Conservation (phyloP, 37 sponge, comb jelly and placozoan genomes). For the Dysidea cf. avara region DNA sequence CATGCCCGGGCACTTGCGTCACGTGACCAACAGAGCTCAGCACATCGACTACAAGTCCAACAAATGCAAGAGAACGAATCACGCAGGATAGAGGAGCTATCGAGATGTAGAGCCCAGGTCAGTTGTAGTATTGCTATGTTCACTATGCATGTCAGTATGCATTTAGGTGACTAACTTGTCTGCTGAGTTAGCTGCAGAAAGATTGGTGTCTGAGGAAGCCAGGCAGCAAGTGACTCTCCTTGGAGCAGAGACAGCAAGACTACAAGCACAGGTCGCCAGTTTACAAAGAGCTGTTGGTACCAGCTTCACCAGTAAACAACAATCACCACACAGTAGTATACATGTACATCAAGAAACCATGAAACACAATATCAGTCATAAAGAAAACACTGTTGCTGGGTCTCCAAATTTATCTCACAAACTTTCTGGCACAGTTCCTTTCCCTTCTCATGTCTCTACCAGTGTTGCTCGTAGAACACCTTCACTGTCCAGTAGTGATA, state of each 20-base stretch:
- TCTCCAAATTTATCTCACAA: no score
- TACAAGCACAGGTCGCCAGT: conserved; percentile 51
- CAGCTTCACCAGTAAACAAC: background rate
- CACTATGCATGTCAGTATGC: background rate
- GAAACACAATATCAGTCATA: no score
- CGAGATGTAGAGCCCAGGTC: conserved; percentile 39
- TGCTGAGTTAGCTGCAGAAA: conserved; percentile 73
- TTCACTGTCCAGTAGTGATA: no score
- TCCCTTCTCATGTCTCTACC: no score
- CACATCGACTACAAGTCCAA: conserved; percentile 53
- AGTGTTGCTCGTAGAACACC: no score
- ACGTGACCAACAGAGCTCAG: conserved; percentile 40
- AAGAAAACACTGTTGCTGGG: no score
- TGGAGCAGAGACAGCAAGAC: conserved; percentile 33
- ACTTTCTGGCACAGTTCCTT: no score
- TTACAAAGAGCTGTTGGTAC: conserved; percentile 1
- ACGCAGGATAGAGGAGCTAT: conserved; percentile 52
- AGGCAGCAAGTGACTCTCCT: conserved; percentile 37
- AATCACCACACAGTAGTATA: background rate
- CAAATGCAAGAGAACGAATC: conserved; percentile 33
- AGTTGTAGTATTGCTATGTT: background rate
- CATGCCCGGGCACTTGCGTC: conserved; percentile 38
- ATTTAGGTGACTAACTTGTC: conserved; percentile 62
- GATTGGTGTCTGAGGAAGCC: conserved; percentile 47
- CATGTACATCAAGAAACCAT: no score